Percentiles rank a stretch among this genome's conserved stretches.
Conservation (phyloP, 1,140 invertebrate species). For the Drosophila orosa region DNA sequence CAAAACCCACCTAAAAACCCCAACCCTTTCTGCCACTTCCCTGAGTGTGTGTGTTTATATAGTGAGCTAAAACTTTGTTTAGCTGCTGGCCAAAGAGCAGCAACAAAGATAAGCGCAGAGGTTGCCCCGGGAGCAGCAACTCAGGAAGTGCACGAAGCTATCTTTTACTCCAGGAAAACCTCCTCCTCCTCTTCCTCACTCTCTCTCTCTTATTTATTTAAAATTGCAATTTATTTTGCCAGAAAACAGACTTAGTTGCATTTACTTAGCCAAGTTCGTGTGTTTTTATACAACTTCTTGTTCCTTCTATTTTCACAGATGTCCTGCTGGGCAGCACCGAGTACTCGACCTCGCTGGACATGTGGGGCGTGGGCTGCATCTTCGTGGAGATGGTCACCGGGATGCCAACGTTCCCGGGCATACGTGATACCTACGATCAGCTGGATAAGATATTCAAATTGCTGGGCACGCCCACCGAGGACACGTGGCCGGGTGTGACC, state of each 20-base stretch:
- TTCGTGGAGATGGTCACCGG: slow-evolving; percentile 99
- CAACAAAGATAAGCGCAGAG: slow-evolving; percentile 49
- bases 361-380: slow-evolving; percentile 99
- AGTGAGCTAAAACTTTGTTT: slow-evolving; percentile 57
- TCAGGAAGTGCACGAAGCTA: slow-evolving; percentile 24
- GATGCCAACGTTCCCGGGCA: slow-evolving; percentile 97
- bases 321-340: slow-evolving; percentile 98
- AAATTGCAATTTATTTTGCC: slow-evolving; percentile 74
- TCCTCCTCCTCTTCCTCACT: not conserved
- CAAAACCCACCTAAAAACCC: no score
- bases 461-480: slow-evolving; percentile 95
- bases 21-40: slow-evolving; percentile 5
- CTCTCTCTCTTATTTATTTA: slow-evolving; percentile 63
- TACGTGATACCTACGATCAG: slow-evolving; percentile 97
- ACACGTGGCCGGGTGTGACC: slow-evolving; percentile 95
- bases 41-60: slow-evolving; percentile 20
- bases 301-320: slow-evolving; percentile 86
- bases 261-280: slow-evolving; percentile 64
- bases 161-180: slow-evolving; percentile 16
- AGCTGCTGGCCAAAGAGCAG: slow-evolving; percentile 47
- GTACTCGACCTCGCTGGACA: slow-evolving; percentile 96
- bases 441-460: slow-evolving; percentile 98
- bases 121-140: slow-evolving; percentile 27
- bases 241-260: slow-evolving; percentile 56
- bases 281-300: not conserved